Conservation (phyloP, 2,113 vertebrate genomes). For the Scophthalmus maximus region DNA sequence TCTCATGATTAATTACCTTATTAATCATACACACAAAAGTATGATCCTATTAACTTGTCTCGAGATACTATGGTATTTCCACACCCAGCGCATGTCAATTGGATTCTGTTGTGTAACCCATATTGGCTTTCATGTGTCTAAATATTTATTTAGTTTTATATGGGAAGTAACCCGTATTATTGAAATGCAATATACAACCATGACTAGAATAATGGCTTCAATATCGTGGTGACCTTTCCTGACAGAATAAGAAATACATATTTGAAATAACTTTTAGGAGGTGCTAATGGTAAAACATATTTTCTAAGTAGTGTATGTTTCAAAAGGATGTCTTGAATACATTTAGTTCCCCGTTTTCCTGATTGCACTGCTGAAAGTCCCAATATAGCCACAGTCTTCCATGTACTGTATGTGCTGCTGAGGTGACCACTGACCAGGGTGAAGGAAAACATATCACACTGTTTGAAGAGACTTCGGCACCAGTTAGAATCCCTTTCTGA, state of each 20-base stretch:
- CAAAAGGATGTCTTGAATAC: too few species aligned
- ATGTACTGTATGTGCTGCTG: constrained; percentile 1
- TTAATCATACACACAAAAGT: constrained; percentile 35
- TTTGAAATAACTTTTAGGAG: too few species aligned
- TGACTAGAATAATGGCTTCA: background rate
- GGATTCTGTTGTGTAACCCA: constrained; percentile 1
- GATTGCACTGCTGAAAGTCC: constrained; percentile 2
- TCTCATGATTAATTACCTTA: constrained; percentile 48
- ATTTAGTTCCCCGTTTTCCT: background rate
- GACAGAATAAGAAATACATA: background rate
- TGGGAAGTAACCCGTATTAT: too few species aligned
- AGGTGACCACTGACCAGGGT: background rate
- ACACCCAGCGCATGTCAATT: background rate
- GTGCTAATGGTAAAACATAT: too few species aligned
- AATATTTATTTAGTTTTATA: background rate
- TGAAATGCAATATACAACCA: background rate
- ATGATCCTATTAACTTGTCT: constrained; percentile 38
- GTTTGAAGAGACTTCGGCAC: constrained; percentile 3
- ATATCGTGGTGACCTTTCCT: too few species aligned
- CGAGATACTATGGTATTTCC: background rate
- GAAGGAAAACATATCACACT: background rate
- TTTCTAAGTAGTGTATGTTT: too few species aligned
- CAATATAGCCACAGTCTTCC: background rate
- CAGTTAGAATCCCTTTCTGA: background rate
- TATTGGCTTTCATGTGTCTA: background rate